phyloP scores from a whole-genome alignment of 2,888 invertebrate species.

The Acanthosepion lycidas region DNA sequence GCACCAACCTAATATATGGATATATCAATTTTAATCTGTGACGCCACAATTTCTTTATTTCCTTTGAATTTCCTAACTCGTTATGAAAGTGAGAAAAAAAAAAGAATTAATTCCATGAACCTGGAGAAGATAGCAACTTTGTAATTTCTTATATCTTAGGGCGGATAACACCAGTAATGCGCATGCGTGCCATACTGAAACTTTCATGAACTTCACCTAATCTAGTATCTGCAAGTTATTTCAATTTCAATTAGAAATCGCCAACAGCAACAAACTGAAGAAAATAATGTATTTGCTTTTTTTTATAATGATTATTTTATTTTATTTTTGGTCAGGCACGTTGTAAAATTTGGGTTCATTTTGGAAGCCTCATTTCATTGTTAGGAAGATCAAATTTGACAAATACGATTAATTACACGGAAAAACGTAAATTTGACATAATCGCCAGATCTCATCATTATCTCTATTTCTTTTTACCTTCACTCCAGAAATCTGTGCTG shows the following conservation, averaged over 20 bases:
- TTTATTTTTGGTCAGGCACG: neutral
- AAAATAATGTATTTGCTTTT: neutral
- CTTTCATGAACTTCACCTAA: neutral
- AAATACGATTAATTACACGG: neutral
- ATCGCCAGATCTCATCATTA: neutral
- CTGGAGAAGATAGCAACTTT: neutral
- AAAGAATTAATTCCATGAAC: neutral
- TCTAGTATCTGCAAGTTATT: neutral
- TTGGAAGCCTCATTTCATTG: neutral
- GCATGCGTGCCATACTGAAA: neutral
- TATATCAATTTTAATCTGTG: too few species aligned
- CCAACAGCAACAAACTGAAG: neutral
- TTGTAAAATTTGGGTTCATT: neutral
- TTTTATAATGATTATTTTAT: neutral
- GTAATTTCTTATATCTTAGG: neutral
- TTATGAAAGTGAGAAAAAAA: too few species aligned
- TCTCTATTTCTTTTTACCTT: neutral
- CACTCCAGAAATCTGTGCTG: neutral
- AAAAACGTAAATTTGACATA: neutral
- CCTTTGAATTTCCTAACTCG: too few species aligned
- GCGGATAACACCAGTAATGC: neutral
- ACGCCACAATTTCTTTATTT: too few species aligned
- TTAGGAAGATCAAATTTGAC: neutral
- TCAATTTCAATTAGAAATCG: neutral
- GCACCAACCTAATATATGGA: too few species aligned